A percentile compares a stretch with the other conserved stretches of the same genome.
These are phyloP conservation scores for Odocoileus hemionus DNA, from an alignment of 2,113 vertebrate species.

Conservation along the genomic window DNA sequence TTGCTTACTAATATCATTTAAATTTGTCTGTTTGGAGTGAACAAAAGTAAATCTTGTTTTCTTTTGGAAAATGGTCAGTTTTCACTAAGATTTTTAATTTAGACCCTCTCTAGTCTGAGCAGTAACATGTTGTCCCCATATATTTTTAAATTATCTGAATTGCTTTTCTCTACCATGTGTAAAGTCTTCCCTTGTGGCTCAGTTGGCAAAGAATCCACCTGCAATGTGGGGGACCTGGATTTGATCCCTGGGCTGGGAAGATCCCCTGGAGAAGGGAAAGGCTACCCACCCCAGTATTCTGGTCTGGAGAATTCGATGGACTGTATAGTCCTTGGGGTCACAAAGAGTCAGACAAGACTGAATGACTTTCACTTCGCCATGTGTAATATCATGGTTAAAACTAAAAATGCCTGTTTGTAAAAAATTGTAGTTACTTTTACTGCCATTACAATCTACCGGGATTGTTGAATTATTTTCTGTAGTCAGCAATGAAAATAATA, in stretches of 20 bases:
- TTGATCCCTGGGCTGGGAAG: background rate
- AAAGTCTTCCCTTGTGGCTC: background rate
- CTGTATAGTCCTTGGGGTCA: background rate
- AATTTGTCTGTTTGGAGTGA: slow-evolving; percentile 56
- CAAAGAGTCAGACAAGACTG: background rate
- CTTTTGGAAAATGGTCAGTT: slow-evolving; percentile 31
- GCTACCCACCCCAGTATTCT: background rate
- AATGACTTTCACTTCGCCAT: background rate
- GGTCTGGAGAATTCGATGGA: background rate
- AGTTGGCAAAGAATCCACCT: background rate
- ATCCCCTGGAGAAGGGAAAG: background rate
- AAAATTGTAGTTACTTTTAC: background rate
- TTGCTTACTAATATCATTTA: slow-evolving; percentile 55
- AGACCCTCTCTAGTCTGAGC: slow-evolving; percentile 51
- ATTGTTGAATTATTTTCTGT: slow-evolving; percentile 8
- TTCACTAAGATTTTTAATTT: slow-evolving; percentile 69
- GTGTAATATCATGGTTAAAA: slow-evolving; percentile 41
- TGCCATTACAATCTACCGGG: background rate
- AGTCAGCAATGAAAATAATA: background rate
- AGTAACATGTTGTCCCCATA: slow-evolving; percentile 67
- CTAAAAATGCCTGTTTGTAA: background rate
- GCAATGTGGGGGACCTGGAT: background rate
- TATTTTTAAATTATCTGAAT: slow-evolving; percentile 37
- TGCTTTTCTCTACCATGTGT: background rate
- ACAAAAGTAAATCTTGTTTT: slow-evolving; percentile 59